These are phyloP conservation scores for Sprattus sprattus DNA, from an alignment of 2,113 vertebrate genomes.

Conservation along the genomic window DNA sequence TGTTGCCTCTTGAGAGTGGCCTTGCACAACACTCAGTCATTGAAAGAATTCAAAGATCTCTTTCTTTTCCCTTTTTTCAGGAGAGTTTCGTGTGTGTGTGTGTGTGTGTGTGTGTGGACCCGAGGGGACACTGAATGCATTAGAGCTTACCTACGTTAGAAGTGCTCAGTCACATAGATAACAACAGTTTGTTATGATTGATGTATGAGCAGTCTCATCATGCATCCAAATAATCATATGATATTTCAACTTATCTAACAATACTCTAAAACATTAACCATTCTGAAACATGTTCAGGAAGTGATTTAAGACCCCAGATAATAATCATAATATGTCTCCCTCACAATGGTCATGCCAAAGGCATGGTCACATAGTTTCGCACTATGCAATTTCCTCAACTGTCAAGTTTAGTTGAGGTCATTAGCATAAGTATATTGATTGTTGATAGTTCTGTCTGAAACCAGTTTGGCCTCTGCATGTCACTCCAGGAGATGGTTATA, in stretches of 20 bases:
- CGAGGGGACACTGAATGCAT: too few species aligned
- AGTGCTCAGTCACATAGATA: background rate
- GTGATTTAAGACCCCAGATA: background rate
- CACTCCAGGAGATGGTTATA: conserved; percentile 4
- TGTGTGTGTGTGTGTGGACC: background rate
- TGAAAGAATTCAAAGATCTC: background rate
- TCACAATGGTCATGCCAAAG: background rate
- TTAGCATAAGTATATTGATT: background rate
- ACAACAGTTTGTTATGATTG: background rate
- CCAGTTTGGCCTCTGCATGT: background rate
- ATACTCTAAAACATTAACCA: background rate
- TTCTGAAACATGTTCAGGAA: background rate
- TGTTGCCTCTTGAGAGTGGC: background rate
- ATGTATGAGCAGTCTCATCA: background rate
- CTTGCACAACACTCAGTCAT: background rate
- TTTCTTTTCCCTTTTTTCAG: background rate
- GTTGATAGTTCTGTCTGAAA: conserved; percentile 1
- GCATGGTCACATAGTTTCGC: background rate
- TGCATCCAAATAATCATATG: background rate
- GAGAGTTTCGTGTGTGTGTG: background rate
- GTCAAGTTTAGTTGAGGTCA: background rate
- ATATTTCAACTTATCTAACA: background rate
- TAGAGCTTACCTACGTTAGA: background rate
- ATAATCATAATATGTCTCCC: background rate
- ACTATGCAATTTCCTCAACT: background rate